Conservation (phyloP, 2,113 vertebrate species). For the Calidris pugnax region DNA sequence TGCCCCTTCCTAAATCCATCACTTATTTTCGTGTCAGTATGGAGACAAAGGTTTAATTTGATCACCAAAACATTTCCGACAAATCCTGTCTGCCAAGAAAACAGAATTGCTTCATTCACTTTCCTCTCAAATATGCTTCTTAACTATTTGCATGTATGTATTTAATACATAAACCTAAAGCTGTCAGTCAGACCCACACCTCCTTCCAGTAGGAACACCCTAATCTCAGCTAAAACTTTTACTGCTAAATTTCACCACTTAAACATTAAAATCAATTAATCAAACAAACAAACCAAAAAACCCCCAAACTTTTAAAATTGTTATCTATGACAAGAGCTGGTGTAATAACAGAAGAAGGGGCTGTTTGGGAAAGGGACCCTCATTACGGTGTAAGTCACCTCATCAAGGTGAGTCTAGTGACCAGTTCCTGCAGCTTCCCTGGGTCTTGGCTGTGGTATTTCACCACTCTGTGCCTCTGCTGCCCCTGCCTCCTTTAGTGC, state of each 20-base stretch:
- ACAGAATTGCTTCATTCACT: not conserved
- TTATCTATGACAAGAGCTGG: not conserved
- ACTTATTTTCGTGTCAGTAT: not conserved
- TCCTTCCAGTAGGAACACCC: not conserved
- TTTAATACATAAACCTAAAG: conserved; percentile 18
- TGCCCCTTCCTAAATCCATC: not conserved
- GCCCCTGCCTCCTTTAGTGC: not conserved
- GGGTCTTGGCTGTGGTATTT: not conserved
- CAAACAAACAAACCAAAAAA: too few relatives aligned
- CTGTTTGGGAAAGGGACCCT: not conserved
- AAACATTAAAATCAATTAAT: too few relatives aligned
- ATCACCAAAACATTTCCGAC: not conserved
- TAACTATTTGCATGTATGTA: not conserved
- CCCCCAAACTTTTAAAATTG: not conserved
- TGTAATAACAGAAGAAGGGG: not conserved
- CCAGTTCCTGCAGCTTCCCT: not conserved
- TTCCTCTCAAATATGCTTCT: not conserved
- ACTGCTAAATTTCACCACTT: not conserved
- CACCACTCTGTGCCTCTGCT: fast-evolving
- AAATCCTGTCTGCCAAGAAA: conserved; percentile 9
- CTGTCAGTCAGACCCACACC: not conserved
- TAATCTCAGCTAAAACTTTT: conserved; percentile 4
- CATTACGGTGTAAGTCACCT: not conserved
- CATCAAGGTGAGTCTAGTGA: not conserved
- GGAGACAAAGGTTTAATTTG: not conserved